Evolutionary conservation across 2,888 invertebrate species (phyloP).

Genomic region (Lepas anatifera): DNA sequence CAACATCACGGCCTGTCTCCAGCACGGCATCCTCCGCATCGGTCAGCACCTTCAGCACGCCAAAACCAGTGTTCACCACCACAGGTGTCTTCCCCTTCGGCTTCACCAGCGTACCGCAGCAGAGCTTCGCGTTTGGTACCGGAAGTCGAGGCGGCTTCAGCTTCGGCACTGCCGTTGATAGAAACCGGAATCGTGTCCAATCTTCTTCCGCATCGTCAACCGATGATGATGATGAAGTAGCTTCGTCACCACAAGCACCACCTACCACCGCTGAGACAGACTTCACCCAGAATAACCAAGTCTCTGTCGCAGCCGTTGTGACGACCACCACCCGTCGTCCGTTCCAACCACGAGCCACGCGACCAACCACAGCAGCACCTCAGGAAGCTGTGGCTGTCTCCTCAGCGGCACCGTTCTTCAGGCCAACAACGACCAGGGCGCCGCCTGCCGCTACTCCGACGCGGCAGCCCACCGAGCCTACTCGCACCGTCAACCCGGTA

Average conservation of each 20-base stretch:
- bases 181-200: not conserved
- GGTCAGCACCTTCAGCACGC: not conserved
- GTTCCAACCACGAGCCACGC: not conserved
- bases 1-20: not conserved
- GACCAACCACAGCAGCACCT: not conserved
- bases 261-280: too few species aligned
- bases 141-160: not conserved
- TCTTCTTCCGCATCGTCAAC: too few species aligned
- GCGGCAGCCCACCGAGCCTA: not conserved
- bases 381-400: not conserved
- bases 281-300: too few species aligned
- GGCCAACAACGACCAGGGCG: not conserved
- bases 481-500: not conserved
- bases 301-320: not conserved
- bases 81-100: not conserved
- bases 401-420: not conserved
- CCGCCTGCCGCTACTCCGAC: not conserved
- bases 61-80: not conserved
- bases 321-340: not conserved
- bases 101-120: not conserved
- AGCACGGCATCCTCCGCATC: too few species aligned
- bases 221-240: too few species aligned
- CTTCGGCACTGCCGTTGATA: not conserved
- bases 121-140: not conserved
- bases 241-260: too few species aligned